Base-by-base conservation (phyloP, 2,888 invertebrate species). In the Agrochola litura region DNA sequence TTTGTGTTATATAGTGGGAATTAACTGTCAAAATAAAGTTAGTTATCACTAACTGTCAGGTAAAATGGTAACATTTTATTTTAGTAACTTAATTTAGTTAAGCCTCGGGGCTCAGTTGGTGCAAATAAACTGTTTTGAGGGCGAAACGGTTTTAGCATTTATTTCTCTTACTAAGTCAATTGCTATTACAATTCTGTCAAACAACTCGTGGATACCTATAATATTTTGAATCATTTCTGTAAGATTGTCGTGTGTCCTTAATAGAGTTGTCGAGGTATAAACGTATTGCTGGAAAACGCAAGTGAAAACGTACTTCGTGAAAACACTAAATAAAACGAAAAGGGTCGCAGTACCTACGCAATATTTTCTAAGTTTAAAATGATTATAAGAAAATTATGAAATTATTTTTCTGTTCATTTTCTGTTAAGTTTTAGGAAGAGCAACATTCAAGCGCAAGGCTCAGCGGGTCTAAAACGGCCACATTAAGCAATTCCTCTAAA, bases 1-100 rank as follows among this genome's bases (percentile, higher is more conserved):
- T 83, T 86, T 83, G 81, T 87, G 68, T 77, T 67, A 52, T 43
- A 58, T 43, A 54, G 46, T 73, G 6, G 63, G 68, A 76, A 74
- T 73, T 61, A 77, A 77, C 76, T 19, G 67, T 77, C 76, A 76
- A 75, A 77, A 76, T 72, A 80, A 70, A 76, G 63, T 76, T 68
- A 71, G 49, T 82, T 79, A 72, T 67, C 14, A 22, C 43, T 6
- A n/a, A 37, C 52, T 81, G 75, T 60, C 81, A 52, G 43, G 67
- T 77, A 37, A 69, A 84, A 72, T 46, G 58, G 77, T 77, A 37
- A 75, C 66, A 82, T 82, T 84, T 84, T 84, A 82, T 85, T 84
- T 85, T 73, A 75, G 70, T 85, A 84, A 85, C 84, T 85, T 79
- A 79, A 85, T 84, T 85, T 85, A 73, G 43, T 65, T 79, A 65